These are phyloP conservation scores for Chloromyia formosa DNA, from an alignment of 2,888 invertebrate species.

Conservation along the genomic window DNA sequence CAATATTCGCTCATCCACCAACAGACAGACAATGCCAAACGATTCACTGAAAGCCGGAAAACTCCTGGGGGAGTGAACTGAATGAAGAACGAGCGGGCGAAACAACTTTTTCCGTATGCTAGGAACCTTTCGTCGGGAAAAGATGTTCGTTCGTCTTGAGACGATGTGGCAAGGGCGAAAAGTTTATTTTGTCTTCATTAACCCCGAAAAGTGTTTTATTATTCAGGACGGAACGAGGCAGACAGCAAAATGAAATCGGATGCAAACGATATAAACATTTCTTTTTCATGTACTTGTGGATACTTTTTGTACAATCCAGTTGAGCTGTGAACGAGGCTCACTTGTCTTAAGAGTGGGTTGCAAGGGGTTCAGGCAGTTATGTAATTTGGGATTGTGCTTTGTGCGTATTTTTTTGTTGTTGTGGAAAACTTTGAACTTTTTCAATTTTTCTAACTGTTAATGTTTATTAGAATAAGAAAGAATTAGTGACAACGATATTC, in stretches of 20 bases:
- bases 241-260: conserved; percentile 29
- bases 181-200: conserved; percentile 35
- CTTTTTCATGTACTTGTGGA: conserved; percentile 17
- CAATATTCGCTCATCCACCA: background rate
- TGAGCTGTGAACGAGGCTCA: background rate
- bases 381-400: background rate
- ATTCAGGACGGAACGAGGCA: background rate
- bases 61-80: background rate
- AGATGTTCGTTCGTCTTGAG: background rate
- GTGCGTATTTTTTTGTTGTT: no score
- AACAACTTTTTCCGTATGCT: background rate
- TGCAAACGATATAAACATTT: conserved; percentile 40
- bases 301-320: conserved; percentile 6
- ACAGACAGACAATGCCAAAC: no score
- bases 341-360: no score
- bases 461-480: no score
- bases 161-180: background rate
- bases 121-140: background rate
- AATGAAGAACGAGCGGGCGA: no score
- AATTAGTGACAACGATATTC: no score
- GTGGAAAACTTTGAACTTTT: no score
- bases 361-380: background rate
- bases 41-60: background rate
- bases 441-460: no score
- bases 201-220: conserved; percentile 26